A percentile compares a stretch with the other conserved stretches of the same genome.
These are phyloP conservation scores for Acromyrmex charruanus DNA, from an alignment of 1,140 invertebrate genomes.

Conservation along the genomic window DNA sequence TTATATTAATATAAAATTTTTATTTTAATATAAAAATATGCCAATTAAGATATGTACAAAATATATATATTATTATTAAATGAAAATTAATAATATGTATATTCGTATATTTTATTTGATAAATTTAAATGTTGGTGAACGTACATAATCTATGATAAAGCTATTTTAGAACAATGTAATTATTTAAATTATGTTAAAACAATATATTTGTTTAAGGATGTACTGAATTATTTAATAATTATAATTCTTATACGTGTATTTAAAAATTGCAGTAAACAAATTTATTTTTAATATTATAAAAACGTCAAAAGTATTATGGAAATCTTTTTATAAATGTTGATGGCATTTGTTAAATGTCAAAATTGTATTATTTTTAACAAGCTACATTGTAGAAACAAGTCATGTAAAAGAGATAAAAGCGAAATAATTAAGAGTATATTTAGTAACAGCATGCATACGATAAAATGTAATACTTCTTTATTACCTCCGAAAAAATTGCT, in stretches of 20 bases:
- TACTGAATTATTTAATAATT: background rate
- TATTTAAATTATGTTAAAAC: background rate
- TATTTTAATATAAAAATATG: no score
- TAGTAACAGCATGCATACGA: background rate
- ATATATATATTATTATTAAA: no score
- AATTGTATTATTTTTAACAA: background rate
- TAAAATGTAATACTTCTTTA: constrained; percentile 9
- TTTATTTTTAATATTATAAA: background rate
- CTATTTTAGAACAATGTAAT: no score
- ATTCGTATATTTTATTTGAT: background rate
- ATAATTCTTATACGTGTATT: no score
- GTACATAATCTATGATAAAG: background rate
- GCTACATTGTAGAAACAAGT: background rate
- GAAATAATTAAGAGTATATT: background rate
- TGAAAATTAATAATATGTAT: no score
- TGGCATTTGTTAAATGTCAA: background rate
- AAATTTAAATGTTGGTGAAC: background rate
- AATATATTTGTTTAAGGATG: background rate
- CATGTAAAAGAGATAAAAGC: background rate
- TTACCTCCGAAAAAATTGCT: constrained; percentile 69
- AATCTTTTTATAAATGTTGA: background rate
- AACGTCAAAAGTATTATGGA: background rate
- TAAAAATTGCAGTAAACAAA: background rate
- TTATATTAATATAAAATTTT: no score
- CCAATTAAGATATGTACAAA: no score